These are phyloP conservation scores for Eulithis testata DNA, from an alignment of 2,888 invertebrate genomes.

Conservation along the genomic window DNA sequence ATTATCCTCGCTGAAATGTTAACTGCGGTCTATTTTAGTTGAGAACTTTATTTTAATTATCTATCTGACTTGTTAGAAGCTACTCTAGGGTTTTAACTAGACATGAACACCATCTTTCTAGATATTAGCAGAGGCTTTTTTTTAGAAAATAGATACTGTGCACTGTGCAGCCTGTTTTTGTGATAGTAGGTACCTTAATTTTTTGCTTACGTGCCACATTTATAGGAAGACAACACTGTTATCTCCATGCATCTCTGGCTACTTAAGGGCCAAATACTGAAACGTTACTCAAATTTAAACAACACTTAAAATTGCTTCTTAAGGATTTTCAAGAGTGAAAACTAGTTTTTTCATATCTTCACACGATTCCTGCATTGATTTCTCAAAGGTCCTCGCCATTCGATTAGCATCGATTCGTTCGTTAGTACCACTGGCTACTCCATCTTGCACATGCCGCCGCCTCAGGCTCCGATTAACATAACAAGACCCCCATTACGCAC, in stretches of 20 bases:
- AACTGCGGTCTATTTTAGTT: slow-evolving; percentile 30
- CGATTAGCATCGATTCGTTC: slow-evolving; percentile 49
- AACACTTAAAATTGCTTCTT: too few species aligned
- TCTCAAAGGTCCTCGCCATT: slow-evolving; percentile 34
- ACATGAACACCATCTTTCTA: neutral
- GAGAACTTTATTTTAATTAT: slow-evolving; percentile 16
- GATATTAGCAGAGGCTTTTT: neutral
- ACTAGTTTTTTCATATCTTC: slow-evolving; percentile 8
- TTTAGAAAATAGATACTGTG: neutral
- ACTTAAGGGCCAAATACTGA: too few species aligned
- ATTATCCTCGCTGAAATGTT: slow-evolving; percentile 44
- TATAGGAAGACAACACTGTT: neutral
- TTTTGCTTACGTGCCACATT: neutral
- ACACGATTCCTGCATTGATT: slow-evolving; percentile 25
- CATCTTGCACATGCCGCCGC: slow-evolving; percentile 64
- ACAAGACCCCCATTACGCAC: slow-evolving; percentile 81
- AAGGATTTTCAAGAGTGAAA: neutral
- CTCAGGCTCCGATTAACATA: slow-evolving; percentile 79
- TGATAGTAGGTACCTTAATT: too few species aligned
- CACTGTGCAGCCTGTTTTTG: neutral
- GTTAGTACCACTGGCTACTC: slow-evolving; percentile 66
- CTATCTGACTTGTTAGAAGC: neutral
- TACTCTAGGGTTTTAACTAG: too few species aligned
- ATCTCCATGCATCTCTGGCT: too few species aligned
- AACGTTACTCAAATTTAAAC: too few species aligned